A percentile compares a stretch with the other conserved stretches of the same genome.
phyloP scores from a whole-genome alignment of 2,113 vertebrate species.

The Leiothrix lutea region DNA sequence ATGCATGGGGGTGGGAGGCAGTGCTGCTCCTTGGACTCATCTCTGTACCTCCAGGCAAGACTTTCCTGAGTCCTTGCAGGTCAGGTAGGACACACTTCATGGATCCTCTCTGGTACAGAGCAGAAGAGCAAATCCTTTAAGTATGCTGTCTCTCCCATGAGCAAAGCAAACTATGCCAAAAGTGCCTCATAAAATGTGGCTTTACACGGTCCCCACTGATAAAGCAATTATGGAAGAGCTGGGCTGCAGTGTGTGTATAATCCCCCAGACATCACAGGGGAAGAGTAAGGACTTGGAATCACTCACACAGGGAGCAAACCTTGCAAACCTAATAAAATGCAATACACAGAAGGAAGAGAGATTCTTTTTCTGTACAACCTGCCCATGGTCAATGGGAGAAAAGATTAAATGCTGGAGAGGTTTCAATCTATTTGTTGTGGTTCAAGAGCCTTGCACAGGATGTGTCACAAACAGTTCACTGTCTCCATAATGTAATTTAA shows the following conservation, averaged over 20 bases:
- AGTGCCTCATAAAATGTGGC: background rate
- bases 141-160: background rate
- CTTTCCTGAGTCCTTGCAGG: background rate
- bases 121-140: background rate
- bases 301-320: background rate
- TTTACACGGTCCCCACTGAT: background rate
- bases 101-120: background rate
- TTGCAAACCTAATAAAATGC: slow-evolving; percentile 26
- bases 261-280: background rate
- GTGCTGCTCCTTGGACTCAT: background rate
- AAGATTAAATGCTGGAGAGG: slow-evolving; percentile 19
- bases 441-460: background rate
- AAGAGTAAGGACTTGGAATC: background rate
- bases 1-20: fast-evolving
- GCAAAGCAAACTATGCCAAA: background rate
- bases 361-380: background rate
- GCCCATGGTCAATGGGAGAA: background rate
- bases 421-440: slow-evolving; percentile 22
- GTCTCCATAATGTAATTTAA: slow-evolving; percentile 10
- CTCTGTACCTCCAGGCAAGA: background rate
- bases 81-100: fast-evolving
- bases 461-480: background rate
- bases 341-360: background rate
- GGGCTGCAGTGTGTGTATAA: background rate
- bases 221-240: slow-evolving; percentile 42